phyloP scores from a whole-genome alignment of 2,113 vertebrate genomes.

The Callospermophilus lateralis region DNA sequence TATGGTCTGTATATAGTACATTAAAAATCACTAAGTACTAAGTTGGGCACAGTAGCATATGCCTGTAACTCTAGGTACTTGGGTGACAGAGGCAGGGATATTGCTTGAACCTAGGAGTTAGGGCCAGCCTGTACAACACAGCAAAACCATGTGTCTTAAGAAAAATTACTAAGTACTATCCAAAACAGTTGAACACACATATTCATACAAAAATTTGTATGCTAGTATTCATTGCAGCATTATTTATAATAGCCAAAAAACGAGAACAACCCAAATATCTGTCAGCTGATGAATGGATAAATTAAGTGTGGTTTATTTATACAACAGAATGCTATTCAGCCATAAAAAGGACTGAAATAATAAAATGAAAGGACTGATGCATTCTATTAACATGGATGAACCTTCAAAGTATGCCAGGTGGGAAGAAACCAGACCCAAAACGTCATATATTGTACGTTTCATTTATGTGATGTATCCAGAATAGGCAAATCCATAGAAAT shows the following conservation, averaged over 20 bases:
- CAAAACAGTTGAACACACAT: constrained; percentile 7
- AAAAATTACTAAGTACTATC: neutral
- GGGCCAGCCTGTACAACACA: neutral
- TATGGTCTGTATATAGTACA: constrained; percentile 17
- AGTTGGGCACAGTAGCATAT: neutral
- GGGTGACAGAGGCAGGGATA: neutral
- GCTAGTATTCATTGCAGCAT: neutral
- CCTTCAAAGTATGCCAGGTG: neutral
- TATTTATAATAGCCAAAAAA: constrained; percentile 30
- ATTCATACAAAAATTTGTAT: neutral
- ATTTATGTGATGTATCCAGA: neutral
- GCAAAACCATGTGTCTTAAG: neutral
- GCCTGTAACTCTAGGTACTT: neutral
- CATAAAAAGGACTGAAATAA: constrained; percentile 1
- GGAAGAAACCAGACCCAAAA: constrained; percentile 3
- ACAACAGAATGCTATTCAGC: neutral
- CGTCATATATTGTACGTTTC: neutral
- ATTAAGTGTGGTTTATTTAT: neutral
- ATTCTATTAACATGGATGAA: neutral
- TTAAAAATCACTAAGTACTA: constrained; percentile 35
- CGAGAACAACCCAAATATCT: neutral
- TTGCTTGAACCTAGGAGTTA: neutral
- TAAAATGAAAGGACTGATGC: neutral
- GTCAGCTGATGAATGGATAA: neutral
- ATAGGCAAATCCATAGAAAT: neutral